A percentile compares a stretch with the other conserved stretches of the same genome.
phyloP scores from a whole-genome alignment of 2,113 vertebrate species.

The Orthonyx spaldingii region DNA sequence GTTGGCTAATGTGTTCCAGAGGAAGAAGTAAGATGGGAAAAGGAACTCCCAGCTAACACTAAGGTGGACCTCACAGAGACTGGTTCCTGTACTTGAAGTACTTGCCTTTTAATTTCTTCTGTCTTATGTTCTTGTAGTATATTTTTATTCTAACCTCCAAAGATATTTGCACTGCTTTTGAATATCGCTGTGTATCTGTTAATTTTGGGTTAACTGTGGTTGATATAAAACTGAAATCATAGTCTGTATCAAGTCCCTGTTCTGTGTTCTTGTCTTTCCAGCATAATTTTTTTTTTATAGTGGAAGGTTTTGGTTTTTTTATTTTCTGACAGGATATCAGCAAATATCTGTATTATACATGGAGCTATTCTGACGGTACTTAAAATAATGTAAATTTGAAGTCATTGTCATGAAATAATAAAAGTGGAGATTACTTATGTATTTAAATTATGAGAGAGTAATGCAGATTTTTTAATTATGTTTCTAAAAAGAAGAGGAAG shows the following conservation, averaged over 20 bases:
- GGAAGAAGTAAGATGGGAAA: slow-evolving; percentile 83
- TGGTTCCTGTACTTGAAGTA: slow-evolving; percentile 93
- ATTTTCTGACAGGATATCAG: slow-evolving; percentile 77
- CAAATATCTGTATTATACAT: slow-evolving; percentile 94
- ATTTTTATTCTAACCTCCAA: slow-evolving; percentile 92
- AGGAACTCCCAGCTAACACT: slow-evolving; percentile 68
- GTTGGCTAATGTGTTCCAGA: slow-evolving; percentile 98
- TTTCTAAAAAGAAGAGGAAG: slow-evolving; percentile 77
- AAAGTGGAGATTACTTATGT: slow-evolving; percentile 89
- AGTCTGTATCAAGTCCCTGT: slow-evolving; percentile 78
- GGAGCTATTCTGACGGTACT: slow-evolving; percentile 85
- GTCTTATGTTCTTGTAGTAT: slow-evolving; percentile 79
- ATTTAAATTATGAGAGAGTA: slow-evolving; percentile 82
- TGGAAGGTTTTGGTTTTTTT: slow-evolving; percentile 66
- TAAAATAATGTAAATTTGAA: slow-evolving; percentile 96
- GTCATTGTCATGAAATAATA: slow-evolving; percentile 94
- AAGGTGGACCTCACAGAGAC: slow-evolving; percentile 73
- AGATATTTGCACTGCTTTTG: slow-evolving; percentile 97
- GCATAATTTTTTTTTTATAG: slow-evolving; percentile 80
- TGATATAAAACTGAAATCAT: slow-evolving; percentile 76
- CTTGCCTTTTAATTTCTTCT: slow-evolving; percentile 86
- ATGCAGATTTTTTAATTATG: slow-evolving; percentile 74
- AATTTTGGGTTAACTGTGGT: slow-evolving; percentile 81
- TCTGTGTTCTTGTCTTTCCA: slow-evolving; percentile 85
- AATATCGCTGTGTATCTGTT: slow-evolving; percentile 77